phyloP scores from a whole-genome alignment of 2,113 vertebrate genomes.

The Callithrix jacchus region DNA sequence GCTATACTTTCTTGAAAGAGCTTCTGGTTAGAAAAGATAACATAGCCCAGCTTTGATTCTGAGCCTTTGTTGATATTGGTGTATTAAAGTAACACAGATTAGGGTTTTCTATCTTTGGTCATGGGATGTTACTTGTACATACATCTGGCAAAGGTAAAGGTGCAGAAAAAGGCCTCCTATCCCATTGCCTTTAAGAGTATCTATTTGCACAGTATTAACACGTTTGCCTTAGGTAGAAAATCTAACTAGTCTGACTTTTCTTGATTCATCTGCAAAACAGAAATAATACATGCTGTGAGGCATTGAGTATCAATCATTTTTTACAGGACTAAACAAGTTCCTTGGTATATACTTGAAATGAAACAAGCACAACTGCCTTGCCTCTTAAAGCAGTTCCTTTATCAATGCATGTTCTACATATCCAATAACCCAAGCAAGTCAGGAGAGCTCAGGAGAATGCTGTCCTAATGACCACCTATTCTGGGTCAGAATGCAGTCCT shows the following conservation, averaged over 20 bases:
- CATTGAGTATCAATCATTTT: constrained; percentile 48
- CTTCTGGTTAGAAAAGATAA: constrained; percentile 84
- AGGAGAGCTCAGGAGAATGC: neutral
- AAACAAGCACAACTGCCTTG: neutral
- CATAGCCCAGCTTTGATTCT: constrained; percentile 80
- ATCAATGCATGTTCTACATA: neutral
- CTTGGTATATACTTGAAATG: constrained; percentile 51
- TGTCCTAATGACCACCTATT: neutral
- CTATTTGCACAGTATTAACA: neutral
- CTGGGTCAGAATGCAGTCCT: neutral
- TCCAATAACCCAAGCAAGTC: neutral
- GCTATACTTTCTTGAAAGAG: constrained; percentile 71
- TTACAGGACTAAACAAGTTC: constrained; percentile 47
- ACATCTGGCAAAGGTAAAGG: constrained; percentile 25
- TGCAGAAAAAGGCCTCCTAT: neutral
- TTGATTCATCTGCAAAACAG: constrained; percentile 49
- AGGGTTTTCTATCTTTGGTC: constrained; percentile 69
- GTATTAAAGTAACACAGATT: constrained; percentile 78
- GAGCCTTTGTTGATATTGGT: constrained; percentile 73
- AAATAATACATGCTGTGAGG: constrained; percentile 39
- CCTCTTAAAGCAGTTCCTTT: constrained; percentile 23
- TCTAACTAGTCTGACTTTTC: neutral
- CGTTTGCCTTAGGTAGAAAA: constrained; percentile 38
- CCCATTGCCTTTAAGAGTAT: neutral
- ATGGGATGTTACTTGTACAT: neutral